Percentiles rank a stretch among this genome's conserved stretches.
These are phyloP conservation scores for Xanthia togata DNA, from an alignment of 2,888 invertebrate genomes.

Conservation along the genomic window DNA sequence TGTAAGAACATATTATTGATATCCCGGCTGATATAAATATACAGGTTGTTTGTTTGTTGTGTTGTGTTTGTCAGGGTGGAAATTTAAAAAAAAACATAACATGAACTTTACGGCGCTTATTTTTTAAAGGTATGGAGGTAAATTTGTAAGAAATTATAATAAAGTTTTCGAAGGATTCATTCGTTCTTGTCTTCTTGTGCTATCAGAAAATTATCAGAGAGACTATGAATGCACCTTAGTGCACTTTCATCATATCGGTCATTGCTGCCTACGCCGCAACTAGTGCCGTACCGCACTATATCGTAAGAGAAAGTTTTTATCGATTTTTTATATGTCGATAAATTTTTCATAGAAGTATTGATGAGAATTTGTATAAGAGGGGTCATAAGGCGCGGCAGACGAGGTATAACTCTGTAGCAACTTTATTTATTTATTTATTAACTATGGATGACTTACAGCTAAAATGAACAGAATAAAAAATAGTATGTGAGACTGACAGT, in stretches of 20 bases:
- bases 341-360: slow-evolving; percentile 8
- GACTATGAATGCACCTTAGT: slow-evolving; percentile 58
- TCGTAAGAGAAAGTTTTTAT: slow-evolving; percentile 56
- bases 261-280: slow-evolving; percentile 48
- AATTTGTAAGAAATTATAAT: background rate
- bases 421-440: too few species aligned
- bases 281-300: slow-evolving; percentile 51
- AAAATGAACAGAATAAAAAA: too few species aligned
- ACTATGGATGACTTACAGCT: too few species aligned
- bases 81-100: background rate
- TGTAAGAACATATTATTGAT: background rate
- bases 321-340: slow-evolving; percentile 26
- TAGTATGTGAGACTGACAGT: too few species aligned
- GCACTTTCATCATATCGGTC: slow-evolving; percentile 65
- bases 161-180: background rate
- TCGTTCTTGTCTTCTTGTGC: background rate
- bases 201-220: background rate
- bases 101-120: background rate
- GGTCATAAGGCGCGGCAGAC: background rate
- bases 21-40: background rate
- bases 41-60: background rate
- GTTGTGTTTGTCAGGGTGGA: background rate
- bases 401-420: background rate
- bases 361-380: background rate
- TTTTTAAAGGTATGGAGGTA: background rate